Base-by-base conservation (phyloP, 2,888 invertebrate genomes). In the Caprella mutica region DNA sequence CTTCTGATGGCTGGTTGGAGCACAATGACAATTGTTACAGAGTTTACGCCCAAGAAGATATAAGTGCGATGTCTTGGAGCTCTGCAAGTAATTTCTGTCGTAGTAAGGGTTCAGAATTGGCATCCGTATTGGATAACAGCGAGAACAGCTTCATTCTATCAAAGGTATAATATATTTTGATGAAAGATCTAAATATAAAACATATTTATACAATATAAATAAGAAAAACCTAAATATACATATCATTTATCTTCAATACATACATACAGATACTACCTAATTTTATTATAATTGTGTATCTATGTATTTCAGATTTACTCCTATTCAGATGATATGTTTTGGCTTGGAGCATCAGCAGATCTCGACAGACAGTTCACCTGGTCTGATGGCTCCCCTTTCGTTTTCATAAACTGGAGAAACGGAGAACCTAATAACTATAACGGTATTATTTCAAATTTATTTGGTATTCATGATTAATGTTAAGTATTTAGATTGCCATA, bases 101-200 rank as follows among this genome's bases (percentile, higher is more conserved):
- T 8, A 33, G 38, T 3, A 42, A 54, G 19, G 56, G 56, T 1
- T 42, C 50, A 1, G 57, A 61, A 19, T 38, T 61, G 39, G 61
- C 27, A 5, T 61, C 61, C 27, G 55, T 61, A 23, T 26, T 38
- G 24, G 38, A 48, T 12, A 19, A 30, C 3, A 46, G 54, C 4
- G 61, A 57, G 23, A 61, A 61, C 42, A 53, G 51, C 35, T 61
- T 52, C 50, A 51, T 61, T 33, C 44, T 54, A 26, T 57, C 61
- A 19, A 55, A 43, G 57, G 61, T 61, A 30, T 17, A 42, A 8
- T 5, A 43, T n/a, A n/a, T 8, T 33, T 9, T 33, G 9, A 33
- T 8, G 14, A 33, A 9, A 33, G 21, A 43, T 9, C 21, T 5
- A 24, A 43, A 43, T 2, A 12, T 14, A n/a, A n/a, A n/a, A n/a